Conservation (phyloP, 2,797 vertebrate genomes). For the Atherinosoma microstoma region DNA sequence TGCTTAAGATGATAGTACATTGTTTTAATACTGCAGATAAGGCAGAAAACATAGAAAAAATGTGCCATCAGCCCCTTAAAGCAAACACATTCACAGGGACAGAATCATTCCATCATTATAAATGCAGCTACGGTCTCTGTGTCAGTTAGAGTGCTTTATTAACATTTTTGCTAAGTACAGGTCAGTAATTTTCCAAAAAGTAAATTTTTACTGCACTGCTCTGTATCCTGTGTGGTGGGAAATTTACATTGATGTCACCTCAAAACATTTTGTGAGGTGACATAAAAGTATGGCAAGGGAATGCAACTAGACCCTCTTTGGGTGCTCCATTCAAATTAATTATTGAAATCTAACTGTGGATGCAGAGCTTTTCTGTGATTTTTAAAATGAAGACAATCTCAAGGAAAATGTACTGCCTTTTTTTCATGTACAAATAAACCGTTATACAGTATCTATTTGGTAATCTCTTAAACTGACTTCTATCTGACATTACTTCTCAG, state of each 20-base stretch:
- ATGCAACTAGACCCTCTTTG: background rate
- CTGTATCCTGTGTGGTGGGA: too few relatives aligned
- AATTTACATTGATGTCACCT: too few relatives aligned
- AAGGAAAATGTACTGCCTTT: background rate
- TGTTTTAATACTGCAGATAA: too few relatives aligned
- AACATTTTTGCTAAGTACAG: too few relatives aligned
- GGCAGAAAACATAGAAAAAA: too few relatives aligned
- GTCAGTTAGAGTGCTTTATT: background rate
- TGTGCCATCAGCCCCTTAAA: too few relatives aligned
- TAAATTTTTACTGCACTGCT: too few relatives aligned
- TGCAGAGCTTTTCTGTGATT: background rate
- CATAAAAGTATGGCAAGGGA: background rate
- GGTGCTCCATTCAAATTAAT: background rate
- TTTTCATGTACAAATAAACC: too few relatives aligned
- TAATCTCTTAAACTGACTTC: background rate
- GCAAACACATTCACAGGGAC: background rate
- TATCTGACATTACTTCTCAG: background rate
- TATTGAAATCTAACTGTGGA: background rate
- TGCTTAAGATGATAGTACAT: too few relatives aligned
- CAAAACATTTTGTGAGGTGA: background rate
- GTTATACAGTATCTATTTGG: background rate
- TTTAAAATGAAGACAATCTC: background rate
- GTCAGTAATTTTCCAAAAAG: too few relatives aligned
- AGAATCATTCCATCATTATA: conserved; percentile 3
- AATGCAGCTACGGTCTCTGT: background rate